These are phyloP conservation scores for Molorchus minor DNA, from an alignment of 2,888 invertebrate species.

Conservation along the genomic window DNA sequence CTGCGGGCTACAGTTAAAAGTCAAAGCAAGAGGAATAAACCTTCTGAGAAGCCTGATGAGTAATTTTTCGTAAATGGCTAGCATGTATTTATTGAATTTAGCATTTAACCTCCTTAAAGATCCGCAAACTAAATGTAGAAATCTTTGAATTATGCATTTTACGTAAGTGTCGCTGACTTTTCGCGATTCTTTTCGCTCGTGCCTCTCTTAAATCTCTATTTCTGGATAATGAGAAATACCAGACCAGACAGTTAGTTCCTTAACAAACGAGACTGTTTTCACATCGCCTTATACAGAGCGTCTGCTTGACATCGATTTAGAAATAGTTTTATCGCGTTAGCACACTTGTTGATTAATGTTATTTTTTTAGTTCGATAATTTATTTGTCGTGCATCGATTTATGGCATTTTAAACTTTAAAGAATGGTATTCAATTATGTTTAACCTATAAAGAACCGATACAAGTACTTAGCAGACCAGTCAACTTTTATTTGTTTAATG, in stretches of 20 bases:
- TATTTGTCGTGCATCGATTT: too few relatives aligned
- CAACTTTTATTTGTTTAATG: too few relatives aligned
- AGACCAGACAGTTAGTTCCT: conserved; percentile 21
- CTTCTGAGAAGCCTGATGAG: too few relatives aligned
- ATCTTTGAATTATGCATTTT: conserved; percentile 37
- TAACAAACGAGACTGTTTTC: conserved; percentile 31
- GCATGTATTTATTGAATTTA: neutral
- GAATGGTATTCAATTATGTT: too few relatives aligned
- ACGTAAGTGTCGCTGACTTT: conserved; percentile 12
- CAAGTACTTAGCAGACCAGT: too few relatives aligned
- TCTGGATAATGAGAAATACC: conserved; percentile 14
- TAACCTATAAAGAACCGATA: too few relatives aligned
- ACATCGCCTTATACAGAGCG: conserved; percentile 34
- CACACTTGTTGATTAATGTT: conserved; percentile 27
- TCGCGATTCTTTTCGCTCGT: neutral
- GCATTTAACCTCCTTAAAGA: conserved; percentile 36
- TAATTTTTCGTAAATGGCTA: too few relatives aligned
- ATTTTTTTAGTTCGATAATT: conserved; percentile 2
- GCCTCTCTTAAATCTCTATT: neutral
- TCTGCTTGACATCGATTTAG: conserved; percentile 26
- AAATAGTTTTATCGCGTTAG: conserved; percentile 26
- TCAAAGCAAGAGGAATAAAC: too few relatives aligned
- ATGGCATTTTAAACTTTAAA: too few relatives aligned
- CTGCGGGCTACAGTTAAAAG: too few relatives aligned
- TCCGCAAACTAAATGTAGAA: conserved; percentile 37